A percentile compares a stretch with the other conserved stretches of the same genome.
Evolutionary conservation across 2,797 vertebrate species (phyloP).

Genomic region (Poeciliopsis paucimaculata): DNA sequence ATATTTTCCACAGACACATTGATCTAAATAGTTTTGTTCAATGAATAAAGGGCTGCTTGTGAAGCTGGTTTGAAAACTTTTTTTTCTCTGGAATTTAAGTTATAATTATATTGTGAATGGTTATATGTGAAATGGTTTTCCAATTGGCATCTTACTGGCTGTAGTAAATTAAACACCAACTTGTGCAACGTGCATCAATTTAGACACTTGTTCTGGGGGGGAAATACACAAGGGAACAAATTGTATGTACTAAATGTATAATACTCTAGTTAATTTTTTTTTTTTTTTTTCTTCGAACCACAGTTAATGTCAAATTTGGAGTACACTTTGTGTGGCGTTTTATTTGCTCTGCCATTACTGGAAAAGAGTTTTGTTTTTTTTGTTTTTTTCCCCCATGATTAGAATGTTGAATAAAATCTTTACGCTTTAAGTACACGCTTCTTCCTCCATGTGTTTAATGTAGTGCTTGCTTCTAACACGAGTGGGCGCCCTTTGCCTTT

Average conservation of each 20-base stretch:
- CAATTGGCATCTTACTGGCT: background rate
- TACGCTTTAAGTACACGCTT: background rate
- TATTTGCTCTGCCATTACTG: background rate
- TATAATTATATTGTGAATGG: background rate
- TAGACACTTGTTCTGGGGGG: too few relatives aligned
- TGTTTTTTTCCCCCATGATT: background rate
- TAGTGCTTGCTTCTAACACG: constrained; percentile 39
- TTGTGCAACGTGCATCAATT: background rate
- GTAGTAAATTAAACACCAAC: background rate
- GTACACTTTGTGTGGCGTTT: background rate
- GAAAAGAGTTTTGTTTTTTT: background rate
- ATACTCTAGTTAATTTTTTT: background rate
- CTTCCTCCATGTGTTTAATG: constrained; percentile 3
- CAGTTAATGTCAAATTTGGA: background rate
- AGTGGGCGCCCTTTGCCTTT: constrained; percentile 55
- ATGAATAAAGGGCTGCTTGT: background rate
- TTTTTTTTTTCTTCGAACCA: background rate
- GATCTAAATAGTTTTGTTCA: background rate
- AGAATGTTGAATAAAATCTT: background rate
- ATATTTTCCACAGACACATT: background rate
- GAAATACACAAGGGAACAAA: background rate
- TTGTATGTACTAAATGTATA: background rate
- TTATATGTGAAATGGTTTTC: background rate
- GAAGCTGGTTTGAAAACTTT: background rate
- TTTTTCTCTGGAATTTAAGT: background rate